phyloP scores from a whole-genome alignment of 35 echinoderm and acorn worm species.

The Apostichopus parvimensis region DNA sequence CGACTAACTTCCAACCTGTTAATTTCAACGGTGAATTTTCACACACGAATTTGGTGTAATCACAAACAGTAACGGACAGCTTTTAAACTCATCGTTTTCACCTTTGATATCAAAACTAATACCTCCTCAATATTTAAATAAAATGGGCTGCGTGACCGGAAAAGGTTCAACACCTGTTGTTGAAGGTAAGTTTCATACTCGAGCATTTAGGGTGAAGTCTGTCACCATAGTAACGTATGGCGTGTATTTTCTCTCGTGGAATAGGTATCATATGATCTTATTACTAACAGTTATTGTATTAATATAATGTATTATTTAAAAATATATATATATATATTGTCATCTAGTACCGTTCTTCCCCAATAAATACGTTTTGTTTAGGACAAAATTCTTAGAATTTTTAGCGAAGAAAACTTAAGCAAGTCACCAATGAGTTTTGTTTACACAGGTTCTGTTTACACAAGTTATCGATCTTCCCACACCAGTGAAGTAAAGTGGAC shows the following conservation, averaged over 20 bases:
- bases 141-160: neutral
- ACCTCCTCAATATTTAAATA: neutral
- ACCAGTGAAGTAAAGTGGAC: no score
- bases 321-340: neutral
- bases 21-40: neutral
- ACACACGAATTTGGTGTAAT: neutral
- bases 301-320: neutral
- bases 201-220: neutral
- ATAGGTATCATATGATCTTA: neutral
- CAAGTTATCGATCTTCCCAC: no score
- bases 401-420: neutral
- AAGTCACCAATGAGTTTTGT: no score
- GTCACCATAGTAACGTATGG: neutral
- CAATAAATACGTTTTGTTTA: neutral
- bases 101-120: neutral
- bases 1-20: neutral
- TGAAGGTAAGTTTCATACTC: neutral
- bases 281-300: neutral
- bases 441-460: no score
- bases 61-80: neutral
- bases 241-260: neutral
- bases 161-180: neutral
- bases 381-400: neutral
- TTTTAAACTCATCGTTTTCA: neutral
- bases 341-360: neutral